Base-by-base conservation (phyloP, 2,888 invertebrate genomes). In the Neria commutata region DNA sequence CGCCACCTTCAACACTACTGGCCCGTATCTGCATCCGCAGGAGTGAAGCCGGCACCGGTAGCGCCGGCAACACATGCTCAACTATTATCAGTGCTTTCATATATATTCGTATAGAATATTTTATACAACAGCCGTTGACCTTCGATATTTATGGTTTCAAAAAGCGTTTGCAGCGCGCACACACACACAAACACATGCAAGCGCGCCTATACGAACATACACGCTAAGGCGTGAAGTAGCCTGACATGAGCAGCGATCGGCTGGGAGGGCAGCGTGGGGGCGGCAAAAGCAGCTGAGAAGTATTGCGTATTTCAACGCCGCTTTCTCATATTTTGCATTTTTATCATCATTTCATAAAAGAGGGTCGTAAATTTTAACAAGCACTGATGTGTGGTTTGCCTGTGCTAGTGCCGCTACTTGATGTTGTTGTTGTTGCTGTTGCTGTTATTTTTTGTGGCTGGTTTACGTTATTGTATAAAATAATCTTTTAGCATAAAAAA, bases 361-460 rank as follows among this genome's bases (percentile, higher is more conserved):
- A 42, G 42, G 42, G 42, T 42, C 42, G 42, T 42, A 42, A 42
- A 42, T 42, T 42, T 42, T 42, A 42, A 42, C 42, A 42, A 42
- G 21, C 42, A 21, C 3, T 4, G 21, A 2, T 4, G 37, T 4
- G 8, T 37, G 8, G 8, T 6, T 37, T 37, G 8, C 11, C 16
- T 37, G 16, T 6, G 37, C 4, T 37, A n/a, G 4, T 6, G 11
- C n/a, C n/a, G 8, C 11, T 37, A 4, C 4, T 37, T 8, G n/a
- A 14, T 37, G 37, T 42, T 21, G 19, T 42, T 19, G 21, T 42
- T 42, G 3, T 21, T 21, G 19, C 5, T 42, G 42, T 42, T 21
- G 42, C 42, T n/a, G n/a, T n/a, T n/a, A n/a, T n/a, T n/a, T n/a
- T n/a, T n/a, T n/a, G n/a, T n/a, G n/a, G n/a, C n/a, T n/a, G n/a